A percentile compares a stretch with the other conserved stretches of the same genome.
Conservation (phyloP, 2,113 vertebrate genomes). For the Alexandromys fortis region DNA sequence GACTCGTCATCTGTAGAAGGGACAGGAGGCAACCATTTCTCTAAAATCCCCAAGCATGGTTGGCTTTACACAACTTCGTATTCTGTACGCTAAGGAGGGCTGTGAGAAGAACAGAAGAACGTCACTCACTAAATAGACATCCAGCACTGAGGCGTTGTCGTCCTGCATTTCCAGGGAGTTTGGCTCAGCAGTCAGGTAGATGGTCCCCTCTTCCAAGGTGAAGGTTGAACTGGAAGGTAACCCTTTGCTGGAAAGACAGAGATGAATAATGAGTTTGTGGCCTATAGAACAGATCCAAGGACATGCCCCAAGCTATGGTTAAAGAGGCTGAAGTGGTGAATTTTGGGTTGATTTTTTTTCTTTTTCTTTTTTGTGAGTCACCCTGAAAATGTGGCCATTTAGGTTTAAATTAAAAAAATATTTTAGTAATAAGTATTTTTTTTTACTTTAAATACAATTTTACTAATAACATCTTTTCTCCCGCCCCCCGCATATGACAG, state of each 20-base stretch:
- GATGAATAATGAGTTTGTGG: conserved; percentile 44
- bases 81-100: neutral
- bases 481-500: neutral
- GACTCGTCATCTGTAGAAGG: neutral
- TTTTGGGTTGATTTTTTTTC: neutral
- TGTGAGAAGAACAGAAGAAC: neutral
- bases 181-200: conserved; percentile 95
- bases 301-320: neutral
- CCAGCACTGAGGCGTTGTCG: conserved; percentile 94
- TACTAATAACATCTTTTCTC: neutral
- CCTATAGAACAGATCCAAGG: neutral
- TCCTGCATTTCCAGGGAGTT: conserved; percentile 92
- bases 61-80: neutral
- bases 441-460: neutral
- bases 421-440: neutral
- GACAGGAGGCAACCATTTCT: neutral
- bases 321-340: neutral
- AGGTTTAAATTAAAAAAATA: neutral
- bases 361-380: neutral
- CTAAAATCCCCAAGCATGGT: neutral
- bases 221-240: conserved; percentile 93
- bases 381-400: neutral
- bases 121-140: conserved; percentile 94
- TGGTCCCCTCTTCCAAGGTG: conserved; percentile 95
- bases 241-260: conserved; percentile 88